Conservation (phyloP, 2,888 invertebrate genomes). For the Polyommatus iphigenia region DNA sequence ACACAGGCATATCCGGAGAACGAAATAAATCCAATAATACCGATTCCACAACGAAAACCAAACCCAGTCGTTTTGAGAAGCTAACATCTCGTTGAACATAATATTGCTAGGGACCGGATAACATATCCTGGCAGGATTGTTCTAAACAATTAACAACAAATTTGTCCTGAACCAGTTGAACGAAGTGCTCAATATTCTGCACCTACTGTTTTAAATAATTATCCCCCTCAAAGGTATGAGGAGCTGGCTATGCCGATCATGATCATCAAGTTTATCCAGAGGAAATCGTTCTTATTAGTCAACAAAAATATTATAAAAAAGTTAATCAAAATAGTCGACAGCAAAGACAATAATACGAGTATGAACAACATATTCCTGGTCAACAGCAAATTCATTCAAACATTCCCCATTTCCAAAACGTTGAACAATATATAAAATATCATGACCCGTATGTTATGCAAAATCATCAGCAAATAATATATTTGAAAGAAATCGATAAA, state of each 20-base stretch:
- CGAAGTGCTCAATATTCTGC: neutral
- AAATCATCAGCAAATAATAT: neutral
- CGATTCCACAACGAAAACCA: neutral
- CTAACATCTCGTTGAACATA: neutral
- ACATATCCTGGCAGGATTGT: neutral
- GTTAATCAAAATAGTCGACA: neutral
- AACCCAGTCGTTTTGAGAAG: neutral
- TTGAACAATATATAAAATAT: neutral
- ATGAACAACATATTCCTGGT: neutral
- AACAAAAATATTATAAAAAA: neutral
- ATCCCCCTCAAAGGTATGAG: neutral
- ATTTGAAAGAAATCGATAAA: neutral
- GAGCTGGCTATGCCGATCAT: neutral
- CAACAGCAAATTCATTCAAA: neutral
- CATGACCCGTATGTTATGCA: neutral
- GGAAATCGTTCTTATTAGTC: neutral
- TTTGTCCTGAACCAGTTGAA: too few species aligned
- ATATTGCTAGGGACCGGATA: neutral
- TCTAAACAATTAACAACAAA: neutral
- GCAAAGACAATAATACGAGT: neutral
- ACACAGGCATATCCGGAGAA: neutral
- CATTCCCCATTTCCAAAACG: neutral
- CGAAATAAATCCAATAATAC: neutral
- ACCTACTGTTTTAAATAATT: neutral
- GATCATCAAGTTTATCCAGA: neutral